Evolutionary conservation across 2,888 invertebrate species (phyloP).

Genomic region (Acheta domesticus): DNA sequence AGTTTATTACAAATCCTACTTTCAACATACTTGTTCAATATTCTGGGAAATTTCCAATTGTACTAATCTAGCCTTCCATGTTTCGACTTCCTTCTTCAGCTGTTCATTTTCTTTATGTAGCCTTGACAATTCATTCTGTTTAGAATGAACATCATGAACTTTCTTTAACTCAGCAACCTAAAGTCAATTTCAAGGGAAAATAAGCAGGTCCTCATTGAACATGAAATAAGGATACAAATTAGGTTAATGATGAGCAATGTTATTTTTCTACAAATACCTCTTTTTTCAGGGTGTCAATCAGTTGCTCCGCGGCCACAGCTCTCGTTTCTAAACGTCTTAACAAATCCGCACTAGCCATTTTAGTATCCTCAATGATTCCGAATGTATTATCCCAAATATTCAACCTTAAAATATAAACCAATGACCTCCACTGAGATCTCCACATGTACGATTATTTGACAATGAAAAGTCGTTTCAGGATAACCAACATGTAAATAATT

Average conservation of each 20-base stretch:
- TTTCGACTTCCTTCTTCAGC: constrained; percentile 60
- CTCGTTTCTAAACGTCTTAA: constrained; percentile 43
- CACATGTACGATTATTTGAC: no score
- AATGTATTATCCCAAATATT: no score
- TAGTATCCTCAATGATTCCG: background rate
- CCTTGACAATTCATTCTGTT: constrained; percentile 45
- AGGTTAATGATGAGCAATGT: no score
- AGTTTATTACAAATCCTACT: no score
- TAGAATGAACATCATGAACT: constrained; percentile 29
- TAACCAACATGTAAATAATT: no score
- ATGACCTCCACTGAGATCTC: no score
- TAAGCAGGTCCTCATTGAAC: background rate
- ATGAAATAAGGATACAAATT: background rate
- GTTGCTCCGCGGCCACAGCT: constrained; percentile 46
- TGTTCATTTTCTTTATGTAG: constrained; percentile 62
- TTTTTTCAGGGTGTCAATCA: constrained; percentile 42
- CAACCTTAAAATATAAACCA: no score
- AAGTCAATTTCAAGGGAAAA: constrained; percentile 18
- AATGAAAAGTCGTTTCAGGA: no score
- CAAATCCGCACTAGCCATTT: constrained; percentile 43
- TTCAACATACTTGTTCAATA: constrained; percentile 52
- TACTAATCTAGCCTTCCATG: constrained; percentile 60
- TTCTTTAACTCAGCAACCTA: constrained; percentile 38
- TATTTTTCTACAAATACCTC: constrained; percentile 35
- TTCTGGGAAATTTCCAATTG: constrained; percentile 66